A percentile compares a stretch with the other conserved stretches of the same genome.
Evolutionary conservation across 2,888 invertebrate species (phyloP).

Genomic region (Lucinisca nassula): DNA sequence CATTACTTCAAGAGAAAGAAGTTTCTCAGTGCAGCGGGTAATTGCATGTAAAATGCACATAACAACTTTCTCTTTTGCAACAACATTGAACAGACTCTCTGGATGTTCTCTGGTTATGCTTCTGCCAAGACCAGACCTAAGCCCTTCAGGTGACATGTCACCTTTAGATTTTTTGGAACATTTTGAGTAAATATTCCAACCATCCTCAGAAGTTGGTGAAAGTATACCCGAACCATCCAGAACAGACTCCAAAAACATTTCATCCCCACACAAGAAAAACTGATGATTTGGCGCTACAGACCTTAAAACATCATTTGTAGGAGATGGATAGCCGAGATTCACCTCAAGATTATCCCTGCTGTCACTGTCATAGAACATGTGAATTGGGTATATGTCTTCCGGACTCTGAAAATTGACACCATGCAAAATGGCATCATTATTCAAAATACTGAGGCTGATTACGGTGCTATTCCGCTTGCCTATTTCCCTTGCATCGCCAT

Average conservation of each 20-base stretch:
- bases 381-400: background rate
- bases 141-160: background rate
- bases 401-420: constrained; percentile 9
- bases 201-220: background rate
- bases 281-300: background rate
- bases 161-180: background rate
- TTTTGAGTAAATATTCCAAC: constrained; percentile 12
- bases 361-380: constrained; percentile 18
- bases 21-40: background rate
- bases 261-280: background rate
- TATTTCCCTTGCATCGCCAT: constrained; percentile 9
- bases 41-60: background rate
- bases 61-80: background rate
- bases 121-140: background rate
- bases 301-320: background rate
- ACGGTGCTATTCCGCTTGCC: background rate
- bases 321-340: background rate
- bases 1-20: background rate
- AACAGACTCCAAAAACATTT: background rate
- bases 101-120: background rate
- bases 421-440: background rate
- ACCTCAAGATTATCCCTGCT: background rate
- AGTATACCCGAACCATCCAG: background rate
- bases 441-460: background rate
- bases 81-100: background rate